Percentiles rank a stretch among this genome's conserved stretches.
Evolutionary conservation across 2,888 invertebrate species (phyloP).

Genomic region (Sarcophaga subvicina): DNA sequence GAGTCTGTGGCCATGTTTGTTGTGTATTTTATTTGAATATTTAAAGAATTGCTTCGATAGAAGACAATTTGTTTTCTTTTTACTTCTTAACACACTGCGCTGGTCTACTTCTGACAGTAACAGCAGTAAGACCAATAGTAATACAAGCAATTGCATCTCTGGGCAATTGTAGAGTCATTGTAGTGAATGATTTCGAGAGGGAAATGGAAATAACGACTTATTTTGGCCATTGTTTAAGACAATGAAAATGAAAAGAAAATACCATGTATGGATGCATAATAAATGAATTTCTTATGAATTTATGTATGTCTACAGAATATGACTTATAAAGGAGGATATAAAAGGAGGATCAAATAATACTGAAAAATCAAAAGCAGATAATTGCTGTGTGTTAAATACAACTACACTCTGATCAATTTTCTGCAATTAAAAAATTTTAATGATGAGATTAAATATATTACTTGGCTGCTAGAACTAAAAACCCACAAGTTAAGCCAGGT

Average conservation of each 20-base stretch:
- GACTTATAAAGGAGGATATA: no score
- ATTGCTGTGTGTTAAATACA: no score
- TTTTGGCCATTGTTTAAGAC: not conserved
- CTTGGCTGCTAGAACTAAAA: not conserved
- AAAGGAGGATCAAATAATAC: no score
- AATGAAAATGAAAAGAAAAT: not conserved
- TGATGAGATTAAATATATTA: conserved; percentile 22
- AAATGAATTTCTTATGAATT: not conserved
- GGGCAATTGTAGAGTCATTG: not conserved
- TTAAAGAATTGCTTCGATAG: conserved; percentile 36
- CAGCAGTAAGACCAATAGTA: no score
- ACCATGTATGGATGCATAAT: not conserved
- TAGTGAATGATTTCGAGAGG: not conserved
- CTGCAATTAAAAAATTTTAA: no score
- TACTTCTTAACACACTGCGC: not conserved
- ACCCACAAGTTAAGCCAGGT: not conserved
- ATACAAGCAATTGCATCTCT: not conserved
- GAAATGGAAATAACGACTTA: not conserved
- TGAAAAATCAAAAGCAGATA: no score
- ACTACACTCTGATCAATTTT: no score
- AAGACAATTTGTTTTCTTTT: conserved; percentile 33
- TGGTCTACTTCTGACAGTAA: not conserved
- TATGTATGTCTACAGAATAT: no score
- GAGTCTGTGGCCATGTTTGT: not conserved
- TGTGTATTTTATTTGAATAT: conserved; percentile 34